Evolutionary conservation across 2,797 vertebrate genomes (phyloP), one percentile per base, ranked within the genome.

Genomic region (Avahi laniger): DNA sequence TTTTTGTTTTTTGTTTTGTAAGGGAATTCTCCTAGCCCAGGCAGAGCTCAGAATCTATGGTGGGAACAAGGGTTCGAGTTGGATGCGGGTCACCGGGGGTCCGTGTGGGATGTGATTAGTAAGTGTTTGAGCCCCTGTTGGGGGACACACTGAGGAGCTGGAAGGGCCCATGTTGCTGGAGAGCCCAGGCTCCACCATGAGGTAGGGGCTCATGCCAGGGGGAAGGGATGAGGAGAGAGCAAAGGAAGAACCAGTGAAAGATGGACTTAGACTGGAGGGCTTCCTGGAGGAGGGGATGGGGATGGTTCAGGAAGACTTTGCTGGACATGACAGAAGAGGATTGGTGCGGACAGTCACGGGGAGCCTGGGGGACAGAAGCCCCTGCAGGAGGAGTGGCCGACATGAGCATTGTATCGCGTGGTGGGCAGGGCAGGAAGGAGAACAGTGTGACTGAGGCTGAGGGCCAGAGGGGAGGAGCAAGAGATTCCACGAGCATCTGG

Each of bases 201-300:
- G n/a, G 26, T 43, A 35, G 63, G 50, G 35, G 52, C 28, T 78
- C 38, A 2, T 35, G 22, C 17, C 14, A 79, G 2, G 14, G 65
- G 30, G 14, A 3, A n/a, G 18, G 61, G 67, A 70, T 0, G 0
- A 88, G 63, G 28, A 69, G 38, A 35, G 67, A 79, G 24, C 86
- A 72, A 72, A 93, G 88, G n/a, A 38, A 43, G 17, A 35, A 14
- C 26, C 48, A 33, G 22, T 7, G 48, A 67, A 54, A 75, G 59
- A 57, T 1, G 18, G 11, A 24, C 46, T 69, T 61, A 33, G 57
- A 73, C 14, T 0, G 13, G 59, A 95, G n/a, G 85, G 83, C 85
- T 87, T 92, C 70, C 33, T 90, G 88, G 84, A 95, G 20, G 80
- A 93, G 63, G 91, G 7, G 38, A 30, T 26, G 6, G 48, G 35